Conservation (phyloP, 2,888 invertebrate species). For the Galeruca laticollis region DNA sequence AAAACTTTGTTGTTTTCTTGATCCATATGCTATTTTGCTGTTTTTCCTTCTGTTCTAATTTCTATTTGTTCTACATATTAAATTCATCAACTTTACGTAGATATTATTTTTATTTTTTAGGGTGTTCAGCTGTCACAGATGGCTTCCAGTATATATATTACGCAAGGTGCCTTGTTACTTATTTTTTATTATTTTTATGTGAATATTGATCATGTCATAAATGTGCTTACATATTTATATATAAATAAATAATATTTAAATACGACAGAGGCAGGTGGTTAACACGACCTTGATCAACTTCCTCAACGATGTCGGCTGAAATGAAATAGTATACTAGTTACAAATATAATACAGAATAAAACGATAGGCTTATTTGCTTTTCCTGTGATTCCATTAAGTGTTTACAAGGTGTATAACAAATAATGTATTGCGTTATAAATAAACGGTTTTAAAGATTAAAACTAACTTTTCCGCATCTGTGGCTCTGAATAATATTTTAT, state of each 20-base stretch:
- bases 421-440: no score
- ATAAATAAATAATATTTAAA: constrained; percentile 13
- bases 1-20: no score
- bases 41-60: background rate
- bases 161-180: background rate
- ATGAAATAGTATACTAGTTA: constrained; percentile 1
- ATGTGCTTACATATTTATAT: background rate
- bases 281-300: constrained; percentile 26
- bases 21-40: no score
- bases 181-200: background rate
- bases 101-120: background rate
- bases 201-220: constrained; percentile 10
- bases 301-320: constrained; percentile 7
- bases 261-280: constrained; percentile 20
- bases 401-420: no score
- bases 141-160: background rate
- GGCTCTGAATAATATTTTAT: no score
- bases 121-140: background rate
- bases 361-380: background rate
- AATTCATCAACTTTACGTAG: background rate
- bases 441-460: no score
- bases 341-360: background rate
- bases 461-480: no score
- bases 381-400: no score
- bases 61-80: no score